Percentiles rank a stretch among this genome's conserved stretches.
These are phyloP conservation scores for Stigmatopora argus DNA, from an alignment of 2,113 vertebrate species.

Conservation along the genomic window DNA sequence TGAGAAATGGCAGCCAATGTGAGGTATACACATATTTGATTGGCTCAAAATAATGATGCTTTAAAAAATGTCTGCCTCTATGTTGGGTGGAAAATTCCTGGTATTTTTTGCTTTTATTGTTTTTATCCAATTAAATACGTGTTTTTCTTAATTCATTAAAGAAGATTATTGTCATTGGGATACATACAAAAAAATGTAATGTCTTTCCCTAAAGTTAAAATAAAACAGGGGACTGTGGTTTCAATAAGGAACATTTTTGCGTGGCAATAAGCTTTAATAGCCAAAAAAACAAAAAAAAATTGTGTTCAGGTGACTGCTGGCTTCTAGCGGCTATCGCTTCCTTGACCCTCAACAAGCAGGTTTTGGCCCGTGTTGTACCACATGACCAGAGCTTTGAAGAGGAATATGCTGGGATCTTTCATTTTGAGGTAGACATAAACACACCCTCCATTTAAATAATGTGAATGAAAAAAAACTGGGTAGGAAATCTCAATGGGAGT, in stretches of 20 bases:
- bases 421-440: constrained; percentile 77
- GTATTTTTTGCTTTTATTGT: no score
- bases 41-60: no score
- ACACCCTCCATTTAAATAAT: background rate
- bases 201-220: no score
- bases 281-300: background rate
- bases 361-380: constrained; percentile 76
- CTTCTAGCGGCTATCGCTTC: constrained; percentile 85
- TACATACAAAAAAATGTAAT: constrained; percentile 1
- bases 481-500: background rate
- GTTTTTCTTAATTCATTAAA: no score
- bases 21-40: no score
- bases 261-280: background rate
- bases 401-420: constrained; percentile 84
- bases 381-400: constrained; percentile 76
- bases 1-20: no score
- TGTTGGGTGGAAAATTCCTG: no score
- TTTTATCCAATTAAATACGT: no score
- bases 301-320: constrained; percentile 85
- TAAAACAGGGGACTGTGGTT: no score
- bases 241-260: background rate
- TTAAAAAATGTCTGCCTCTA: no score
- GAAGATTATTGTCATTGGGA: no score
- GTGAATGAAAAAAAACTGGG: background rate
- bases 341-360: constrained; percentile 79